Evolutionary conservation across 2,113 vertebrate genomes (phyloP).

Genomic region (Bufo gargarizans): DNA sequence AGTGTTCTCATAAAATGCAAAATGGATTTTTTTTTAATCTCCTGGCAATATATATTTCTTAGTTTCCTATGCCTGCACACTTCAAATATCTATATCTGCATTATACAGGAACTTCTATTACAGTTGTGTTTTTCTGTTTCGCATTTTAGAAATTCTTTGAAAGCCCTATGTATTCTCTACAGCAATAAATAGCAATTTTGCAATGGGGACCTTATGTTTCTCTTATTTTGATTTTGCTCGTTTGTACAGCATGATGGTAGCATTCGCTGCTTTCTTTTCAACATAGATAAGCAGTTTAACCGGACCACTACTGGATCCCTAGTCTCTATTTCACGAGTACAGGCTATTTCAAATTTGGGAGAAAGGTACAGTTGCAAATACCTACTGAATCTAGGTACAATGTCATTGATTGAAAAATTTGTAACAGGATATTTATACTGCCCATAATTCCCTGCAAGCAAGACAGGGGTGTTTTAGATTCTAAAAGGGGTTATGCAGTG

Average conservation of each 20-base stretch:
- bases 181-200: constrained; percentile 45
- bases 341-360: neutral
- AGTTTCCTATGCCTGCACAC: constrained; percentile 10
- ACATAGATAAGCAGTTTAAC: neutral
- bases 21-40: constrained; percentile 42
- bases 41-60: constrained; percentile 42
- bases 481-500: too few relatives aligned
- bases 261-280: constrained; percentile 4
- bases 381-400: too few relatives aligned
- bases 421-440: too few relatives aligned
- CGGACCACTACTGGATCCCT: neutral
- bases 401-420: too few relatives aligned
- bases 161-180: constrained; percentile 22
- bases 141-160: constrained; percentile 29
- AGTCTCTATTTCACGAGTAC: neutral
- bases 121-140: constrained; percentile 38
- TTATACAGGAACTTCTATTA: constrained; percentile 17
- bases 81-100: constrained; percentile 22
- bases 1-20: constrained; percentile 54
- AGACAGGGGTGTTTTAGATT: too few relatives aligned
- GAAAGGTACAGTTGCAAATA: neutral
- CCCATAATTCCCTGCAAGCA: too few relatives aligned
- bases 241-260: constrained; percentile 5
- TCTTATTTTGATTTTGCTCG: constrained; percentile 3
- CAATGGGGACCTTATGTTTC: constrained; percentile 15